A percentile compares a stretch with the other conserved stretches of the same genome.
Evolutionary conservation across 1,140 invertebrate species (phyloP).

Genomic region (Bombus affinis): DNA sequence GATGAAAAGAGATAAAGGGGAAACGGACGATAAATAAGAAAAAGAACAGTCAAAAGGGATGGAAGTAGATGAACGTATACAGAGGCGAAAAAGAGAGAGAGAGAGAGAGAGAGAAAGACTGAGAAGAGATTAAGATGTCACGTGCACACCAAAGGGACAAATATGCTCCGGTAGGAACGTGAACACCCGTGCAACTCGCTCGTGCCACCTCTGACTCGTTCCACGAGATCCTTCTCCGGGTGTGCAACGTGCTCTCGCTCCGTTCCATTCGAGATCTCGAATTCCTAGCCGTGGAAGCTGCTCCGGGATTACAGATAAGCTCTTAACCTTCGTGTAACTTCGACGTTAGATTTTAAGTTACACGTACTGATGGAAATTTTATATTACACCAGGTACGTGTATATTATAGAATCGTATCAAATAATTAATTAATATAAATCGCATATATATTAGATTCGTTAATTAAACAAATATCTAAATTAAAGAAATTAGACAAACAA

Average conservation of each 20-base stretch:
- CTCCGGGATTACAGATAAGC: conserved; percentile 40
- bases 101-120: conserved; percentile 12
- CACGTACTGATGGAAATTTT: neutral
- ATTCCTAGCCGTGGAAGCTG: conserved; percentile 37
- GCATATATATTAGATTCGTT: no score
- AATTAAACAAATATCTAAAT: no score
- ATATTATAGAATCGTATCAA: no score
- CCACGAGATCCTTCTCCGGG: neutral
- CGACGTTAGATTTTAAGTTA: conserved; percentile 21
- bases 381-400: no score
- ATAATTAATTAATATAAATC: no score
- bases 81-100: neutral
- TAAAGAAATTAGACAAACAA: no score
- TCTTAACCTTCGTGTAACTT: conserved; percentile 48
- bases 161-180: conserved; percentile 54
- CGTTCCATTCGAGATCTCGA: conserved; percentile 32
- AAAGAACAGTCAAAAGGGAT: conserved; percentile 22
- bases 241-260: neutral
- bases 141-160: conserved; percentile 64
- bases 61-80: conserved; percentile 9
- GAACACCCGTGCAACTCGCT: conserved; percentile 51
- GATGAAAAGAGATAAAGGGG: conserved; percentile 25
- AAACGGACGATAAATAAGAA: conserved; percentile 43
- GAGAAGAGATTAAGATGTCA: conserved; percentile 74
- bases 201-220: conserved; percentile 51